These are phyloP conservation scores for Apocrypta bakeri DNA, from an alignment of 1,140 invertebrate genomes.

Conservation along the genomic window DNA sequence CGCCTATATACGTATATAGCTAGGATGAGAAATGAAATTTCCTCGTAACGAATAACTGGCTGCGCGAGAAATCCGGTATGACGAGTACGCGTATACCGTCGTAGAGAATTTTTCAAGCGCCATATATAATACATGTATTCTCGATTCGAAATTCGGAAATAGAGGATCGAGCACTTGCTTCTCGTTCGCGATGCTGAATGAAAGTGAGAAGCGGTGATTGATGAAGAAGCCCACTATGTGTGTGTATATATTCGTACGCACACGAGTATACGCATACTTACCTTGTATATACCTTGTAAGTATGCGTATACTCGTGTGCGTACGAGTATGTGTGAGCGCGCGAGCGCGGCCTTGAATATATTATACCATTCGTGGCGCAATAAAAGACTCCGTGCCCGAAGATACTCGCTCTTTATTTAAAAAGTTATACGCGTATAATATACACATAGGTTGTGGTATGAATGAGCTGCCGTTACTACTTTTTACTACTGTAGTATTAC, in stretches of 20 bases:
- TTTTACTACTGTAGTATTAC: too few relatives aligned
- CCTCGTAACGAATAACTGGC: neutral
- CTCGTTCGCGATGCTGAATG: slow-evolving; percentile 51
- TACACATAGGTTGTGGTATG: neutral
- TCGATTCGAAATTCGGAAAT: slow-evolving; percentile 2
- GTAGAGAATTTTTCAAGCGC: neutral
- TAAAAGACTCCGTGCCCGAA: slow-evolving; percentile 41
- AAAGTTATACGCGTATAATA: neutral
- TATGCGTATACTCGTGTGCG: too few relatives aligned
- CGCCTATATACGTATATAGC: too few relatives aligned
- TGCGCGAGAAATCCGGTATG: neutral
- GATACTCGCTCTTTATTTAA: neutral
- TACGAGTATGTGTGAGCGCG: too few relatives aligned
- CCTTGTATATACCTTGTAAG: too few relatives aligned
- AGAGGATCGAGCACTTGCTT: slow-evolving; percentile 14
- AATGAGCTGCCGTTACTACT: neutral
- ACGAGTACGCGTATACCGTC: neutral
- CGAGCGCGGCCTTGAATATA: slow-evolving; percentile 55
- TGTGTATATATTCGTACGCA: too few relatives aligned
- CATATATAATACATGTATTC: neutral
- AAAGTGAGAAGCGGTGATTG: slow-evolving; percentile 57
- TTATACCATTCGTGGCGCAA: slow-evolving; percentile 53
- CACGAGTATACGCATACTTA: too few relatives aligned
- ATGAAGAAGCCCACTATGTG: slow-evolving; percentile 53
- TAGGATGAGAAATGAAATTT: slow-evolving; percentile 3